Evolutionary conservation across 2,797 vertebrate genomes (phyloP), one percentile per base, ranked within the genome.

Genomic region (Dallia pectoralis): DNA sequence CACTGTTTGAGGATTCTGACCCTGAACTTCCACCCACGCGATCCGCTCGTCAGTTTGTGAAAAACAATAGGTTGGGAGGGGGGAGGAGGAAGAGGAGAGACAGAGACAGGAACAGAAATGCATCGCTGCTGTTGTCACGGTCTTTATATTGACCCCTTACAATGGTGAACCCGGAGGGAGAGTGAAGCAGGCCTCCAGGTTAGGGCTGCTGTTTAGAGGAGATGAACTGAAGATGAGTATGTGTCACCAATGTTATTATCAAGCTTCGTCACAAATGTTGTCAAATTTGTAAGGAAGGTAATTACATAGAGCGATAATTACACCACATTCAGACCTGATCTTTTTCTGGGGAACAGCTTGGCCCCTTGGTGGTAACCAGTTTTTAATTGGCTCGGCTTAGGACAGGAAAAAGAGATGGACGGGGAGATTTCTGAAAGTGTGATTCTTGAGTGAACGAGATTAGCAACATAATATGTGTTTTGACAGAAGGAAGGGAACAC

Each of bases 281-380:
- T 36, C 16, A n/a, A 4, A 33, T n/a, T 33, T 19, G 30, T 65
- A 16, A 30, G 1, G 30, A 32, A 12, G 25, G 18, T 22, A 6
- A 73, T 44, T 44, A 44, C 7, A 44, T 44, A 44, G 40, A 32
- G 30, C 63, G 89, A 88, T 93, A 92, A 93, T 92, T 90, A 89
- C 87, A 79, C 87, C 86, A 87, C 71, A 85, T 93, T 93, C 90
- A 88, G 79, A 63, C 71, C 47, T 87, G 81, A 78, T 67, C 79
- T 81, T 82, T 84, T 83, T 85, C 67, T 78, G 68, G 74, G 68
- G 80, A 90, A 87, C 89, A 90, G 81, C 77, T 80, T 91, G 88
- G 84, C 78, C 89, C 87, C 88, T n/a, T 88, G 89, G 82, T 87
- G 87, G 82, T 84, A 87, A 91, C 92, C 90, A 85, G 87, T 89